Base-by-base conservation (phyloP, 2,797 vertebrate species). In the Melanotaenia trifasciata region DNA sequence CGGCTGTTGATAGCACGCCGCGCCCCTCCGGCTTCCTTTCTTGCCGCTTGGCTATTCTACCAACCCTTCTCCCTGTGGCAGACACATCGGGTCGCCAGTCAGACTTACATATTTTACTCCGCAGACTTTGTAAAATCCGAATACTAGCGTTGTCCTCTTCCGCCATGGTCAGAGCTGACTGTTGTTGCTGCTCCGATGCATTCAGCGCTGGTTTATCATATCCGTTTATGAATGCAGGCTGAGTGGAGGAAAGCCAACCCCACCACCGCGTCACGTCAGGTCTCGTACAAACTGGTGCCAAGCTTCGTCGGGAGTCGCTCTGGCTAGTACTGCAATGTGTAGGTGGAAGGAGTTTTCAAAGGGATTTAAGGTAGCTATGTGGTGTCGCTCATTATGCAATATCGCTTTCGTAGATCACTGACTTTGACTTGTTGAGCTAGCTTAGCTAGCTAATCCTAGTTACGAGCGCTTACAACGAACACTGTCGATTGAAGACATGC, bases 81-180 rank as follows among this genome's bases (percentile, higher is more conserved):
- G 35, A 47, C 40, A 78, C 62, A 33, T 33, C 58, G 43, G 30
- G 30, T 36, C 32, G 0, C 26, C 33, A 6, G 58, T 64, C 57
- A 70, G 13, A 96, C 97, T 98, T 95, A 99, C 97, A 98, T 89
- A 98, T 98, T 93, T 98, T 99, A 26, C 97, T 97, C 89, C 97
- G 94, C 80, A 99, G 94, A 82, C 96, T 98, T 93, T 98, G 97
- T 93, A 98, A 93, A 91, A 97, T 95, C 89, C 97, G 96, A 89
- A 98, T 95, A 90, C 92, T 94, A 78, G 90, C 93, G 86, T 95
- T 94, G 90, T 96, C 95, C 87, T 96, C 95, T 95, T 96, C 95
- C 95, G 96, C 96, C 95, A 96, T 96, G 93, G 93, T 95, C 86
- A 85, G 88, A 84, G 89, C 87, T 90, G 86, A 83, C 83, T 88